Evolutionary conservation across 2,888 invertebrate species (phyloP).

Genomic region (Amblyteles armatorius): DNA sequence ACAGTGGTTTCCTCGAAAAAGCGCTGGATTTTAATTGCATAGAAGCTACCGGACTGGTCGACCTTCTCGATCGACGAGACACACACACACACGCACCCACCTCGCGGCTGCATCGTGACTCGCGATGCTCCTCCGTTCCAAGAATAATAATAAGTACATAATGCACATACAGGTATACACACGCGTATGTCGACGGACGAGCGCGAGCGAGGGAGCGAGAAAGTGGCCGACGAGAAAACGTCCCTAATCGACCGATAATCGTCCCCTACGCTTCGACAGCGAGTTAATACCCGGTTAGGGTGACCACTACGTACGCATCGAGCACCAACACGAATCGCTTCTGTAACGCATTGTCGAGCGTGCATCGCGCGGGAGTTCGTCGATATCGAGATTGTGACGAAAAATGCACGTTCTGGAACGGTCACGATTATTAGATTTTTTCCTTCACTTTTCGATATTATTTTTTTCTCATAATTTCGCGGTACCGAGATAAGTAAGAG

Average conservation of each 20-base stretch:
- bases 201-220: neutral
- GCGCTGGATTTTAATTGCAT: conserved; percentile 38
- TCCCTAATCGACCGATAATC: conserved; percentile 59
- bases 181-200: conserved; percentile 16
- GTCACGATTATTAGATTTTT: conserved; percentile 40
- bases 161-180: conserved; percentile 1
- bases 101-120: conserved; percentile 10
- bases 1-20: conserved; percentile 20
- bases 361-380: neutral
- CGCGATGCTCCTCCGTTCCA: conserved; percentile 44
- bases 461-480: conserved; percentile 26
- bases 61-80: conserved; percentile 39
- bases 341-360: conserved; percentile 35
- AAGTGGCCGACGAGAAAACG: conserved; percentile 51
- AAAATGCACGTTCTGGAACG: neutral
- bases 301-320: conserved; percentile 17
- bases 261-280: conserved; percentile 32
- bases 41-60: conserved; percentile 31
- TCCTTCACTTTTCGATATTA: neutral
- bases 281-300: conserved; percentile 50
- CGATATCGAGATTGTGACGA: conserved; percentile 15
- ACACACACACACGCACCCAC: neutral
- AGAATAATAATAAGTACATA: conserved; percentile 47
- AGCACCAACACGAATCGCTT: neutral
- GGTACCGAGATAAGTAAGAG: conserved; percentile 41